Evolutionary conservation across 2,888 invertebrate genomes (phyloP).

Genomic region (Mythimna ferrago): DNA sequence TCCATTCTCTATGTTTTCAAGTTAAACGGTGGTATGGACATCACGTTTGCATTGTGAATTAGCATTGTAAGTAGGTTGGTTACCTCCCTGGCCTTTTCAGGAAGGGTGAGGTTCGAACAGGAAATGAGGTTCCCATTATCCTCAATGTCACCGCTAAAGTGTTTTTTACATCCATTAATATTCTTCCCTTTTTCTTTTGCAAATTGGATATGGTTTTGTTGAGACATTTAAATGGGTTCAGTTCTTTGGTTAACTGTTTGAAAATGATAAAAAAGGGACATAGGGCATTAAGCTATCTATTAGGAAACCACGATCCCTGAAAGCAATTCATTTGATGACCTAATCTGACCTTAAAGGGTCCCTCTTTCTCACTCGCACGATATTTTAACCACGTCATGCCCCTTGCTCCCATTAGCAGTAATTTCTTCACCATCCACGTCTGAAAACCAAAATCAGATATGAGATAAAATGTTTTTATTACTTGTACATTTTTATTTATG

Average conservation of each 20-base stretch:
- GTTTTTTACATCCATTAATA: conserved; percentile 15
- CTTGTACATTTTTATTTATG: background rate
- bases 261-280: no score
- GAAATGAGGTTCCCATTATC: conserved; percentile 15
- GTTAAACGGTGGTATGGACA: conserved; percentile 6
- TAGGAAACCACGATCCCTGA: no score
- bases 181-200: background rate
- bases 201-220: background rate
- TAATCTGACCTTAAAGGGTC: no score
- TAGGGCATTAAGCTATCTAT: no score
- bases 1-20: background rate
- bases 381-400: no score
- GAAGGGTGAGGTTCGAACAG: background rate
- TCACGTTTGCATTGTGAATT: conserved; percentile 33
- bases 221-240: background rate
- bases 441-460: no score
- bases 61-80: conserved; percentile 13
- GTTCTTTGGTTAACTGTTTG: background rate
- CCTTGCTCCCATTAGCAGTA: no score
- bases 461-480: no score
- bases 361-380: no score
- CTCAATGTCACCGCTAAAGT: background rate
- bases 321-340: no score
- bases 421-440: no score
- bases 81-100: background rate